Conservation (phyloP, 2,888 invertebrate species). For the Amblyteles armatorius region DNA sequence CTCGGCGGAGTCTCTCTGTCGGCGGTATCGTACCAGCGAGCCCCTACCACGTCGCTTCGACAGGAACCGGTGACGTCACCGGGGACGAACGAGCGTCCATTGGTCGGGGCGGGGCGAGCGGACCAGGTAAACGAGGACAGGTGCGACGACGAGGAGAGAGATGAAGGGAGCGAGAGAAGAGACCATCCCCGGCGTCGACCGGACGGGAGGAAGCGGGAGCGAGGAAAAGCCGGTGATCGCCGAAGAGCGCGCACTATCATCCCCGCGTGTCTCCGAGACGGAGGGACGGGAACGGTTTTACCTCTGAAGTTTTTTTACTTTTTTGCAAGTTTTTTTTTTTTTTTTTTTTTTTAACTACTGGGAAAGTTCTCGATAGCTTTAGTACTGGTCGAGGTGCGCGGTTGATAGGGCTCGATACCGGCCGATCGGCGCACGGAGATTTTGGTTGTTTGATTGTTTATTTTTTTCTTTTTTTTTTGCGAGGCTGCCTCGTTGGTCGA, state of each 20-base stretch:
- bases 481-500: not conserved
- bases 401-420: no score
- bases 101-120: slow-evolving; percentile 82
- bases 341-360: not conserved
- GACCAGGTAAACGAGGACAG: slow-evolving; percentile 80
- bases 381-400: not conserved
- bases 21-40: slow-evolving; percentile 65
- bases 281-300: not conserved
- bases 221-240: slow-evolving; percentile 17
- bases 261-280: slow-evolving; percentile 15
- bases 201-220: slow-evolving; percentile 6
- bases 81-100: slow-evolving; percentile 73
- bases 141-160: slow-evolving; percentile 71
- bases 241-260: slow-evolving; percentile 37
- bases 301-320: not conserved
- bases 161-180: slow-evolving; percentile 48
- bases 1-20: slow-evolving; percentile 9
- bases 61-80: slow-evolving; percentile 81
- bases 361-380: not conserved
- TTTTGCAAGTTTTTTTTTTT: not conserved
- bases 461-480: not conserved
- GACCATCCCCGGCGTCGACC: slow-evolving; percentile 29
- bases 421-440: not conserved
- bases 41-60: slow-evolving; percentile 77
- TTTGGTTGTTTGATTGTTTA: not conserved